Evolutionary conservation across 2,113 vertebrate genomes (phyloP), one percentile per base, ranked within the genome.

Genomic region (Dipodomys ordii): DNA sequence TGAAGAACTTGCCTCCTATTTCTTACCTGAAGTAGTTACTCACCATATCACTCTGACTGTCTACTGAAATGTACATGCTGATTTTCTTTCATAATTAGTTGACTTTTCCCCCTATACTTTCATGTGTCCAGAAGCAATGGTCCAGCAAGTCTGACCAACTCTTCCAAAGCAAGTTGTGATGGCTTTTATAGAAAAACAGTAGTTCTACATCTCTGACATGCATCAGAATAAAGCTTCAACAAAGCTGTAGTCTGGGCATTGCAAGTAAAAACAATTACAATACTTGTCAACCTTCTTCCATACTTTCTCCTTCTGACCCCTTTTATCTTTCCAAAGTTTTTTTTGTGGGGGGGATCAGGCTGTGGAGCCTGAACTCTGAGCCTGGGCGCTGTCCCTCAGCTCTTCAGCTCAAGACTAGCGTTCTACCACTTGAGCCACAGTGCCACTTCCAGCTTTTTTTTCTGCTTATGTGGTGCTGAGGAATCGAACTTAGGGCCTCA

Each of bases 21-120:
- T 13, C 80, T 65, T 67, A 7, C 3, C 11, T 83, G 7, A 76
- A 7, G 3, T 57, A 6, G 7, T 46, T 76, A 57, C 65, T 28
- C 64, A 57, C n/a, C 11, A 30, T 6, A 9, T 2, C 3, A 11
- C 18, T 39, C 19, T 23, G 23, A 49, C 22, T n/a, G n/a, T 18
- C 20, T 46, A 9, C 28, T 53, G 13, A 88, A 44, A 15, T 19
- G 1, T n/a, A 6, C 22, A 28, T 25, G 9, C 1, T 7, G 12
- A 68, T 49, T 64, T 72, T 53, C 12, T 22, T 3, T 2, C 12
- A 57, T 57, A 57, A 57, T 82, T 30, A 57, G 28, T 18, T 88
- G 27, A 20, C 3, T 0, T 65, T 11, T 67, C 23, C 35, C 1
- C 22, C 3, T 46, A 1, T 20, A n/a, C 4, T 25, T 23, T 65